These are phyloP conservation scores for Drosophila prolongata DNA, from an alignment of 2,888 invertebrate genomes.

Conservation along the genomic window DNA sequence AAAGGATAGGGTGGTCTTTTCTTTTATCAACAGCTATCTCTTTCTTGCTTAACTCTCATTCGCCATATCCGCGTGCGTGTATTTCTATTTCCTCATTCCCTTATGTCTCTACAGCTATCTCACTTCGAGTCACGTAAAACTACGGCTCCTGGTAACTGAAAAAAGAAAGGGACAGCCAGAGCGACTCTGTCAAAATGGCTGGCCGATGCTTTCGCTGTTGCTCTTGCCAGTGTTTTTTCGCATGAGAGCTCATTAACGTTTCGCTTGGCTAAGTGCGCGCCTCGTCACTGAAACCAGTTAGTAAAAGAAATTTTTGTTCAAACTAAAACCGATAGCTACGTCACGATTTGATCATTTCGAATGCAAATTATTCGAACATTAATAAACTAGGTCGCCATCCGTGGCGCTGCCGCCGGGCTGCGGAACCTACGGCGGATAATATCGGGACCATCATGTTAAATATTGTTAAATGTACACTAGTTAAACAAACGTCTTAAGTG, in stretches of 20 bases:
- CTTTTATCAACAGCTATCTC: slow-evolving; percentile 11
- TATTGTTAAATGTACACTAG: slow-evolving; percentile 4
- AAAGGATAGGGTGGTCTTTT: slow-evolving; percentile 4
- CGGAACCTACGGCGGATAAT: slow-evolving; percentile 34
- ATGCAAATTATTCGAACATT: slow-evolving; percentile 49
- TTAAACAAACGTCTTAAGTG: slow-evolving; percentile 2
- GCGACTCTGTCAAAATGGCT: slow-evolving; percentile 57
- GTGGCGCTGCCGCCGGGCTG: slow-evolving; percentile 71
- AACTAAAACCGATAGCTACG: slow-evolving; percentile 47
- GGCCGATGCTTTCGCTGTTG: slow-evolving; percentile 38
- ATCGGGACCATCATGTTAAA: slow-evolving; percentile 47
- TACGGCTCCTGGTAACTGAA: not conserved
- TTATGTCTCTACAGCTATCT: slow-evolving; percentile 15
- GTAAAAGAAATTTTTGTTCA: slow-evolving; percentile 65
- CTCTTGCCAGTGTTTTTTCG: slow-evolving; percentile 69
- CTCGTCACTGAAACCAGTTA: slow-evolving; percentile 68
- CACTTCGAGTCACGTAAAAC: slow-evolving; percentile 14
- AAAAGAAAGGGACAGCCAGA: slow-evolving; percentile 17
- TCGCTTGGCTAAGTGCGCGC: slow-evolving; percentile 82
- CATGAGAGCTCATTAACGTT: slow-evolving; percentile 83
- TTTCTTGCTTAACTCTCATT: slow-evolving; percentile 23
- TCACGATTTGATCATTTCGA: slow-evolving; percentile 49
- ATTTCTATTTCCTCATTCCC: not conserved
- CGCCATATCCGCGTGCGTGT: not conserved
- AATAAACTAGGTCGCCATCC: slow-evolving; percentile 55